These are phyloP conservation scores for Scotopteryx bipunctaria DNA, from an alignment of 2,888 invertebrate genomes.

Conservation along the genomic window DNA sequence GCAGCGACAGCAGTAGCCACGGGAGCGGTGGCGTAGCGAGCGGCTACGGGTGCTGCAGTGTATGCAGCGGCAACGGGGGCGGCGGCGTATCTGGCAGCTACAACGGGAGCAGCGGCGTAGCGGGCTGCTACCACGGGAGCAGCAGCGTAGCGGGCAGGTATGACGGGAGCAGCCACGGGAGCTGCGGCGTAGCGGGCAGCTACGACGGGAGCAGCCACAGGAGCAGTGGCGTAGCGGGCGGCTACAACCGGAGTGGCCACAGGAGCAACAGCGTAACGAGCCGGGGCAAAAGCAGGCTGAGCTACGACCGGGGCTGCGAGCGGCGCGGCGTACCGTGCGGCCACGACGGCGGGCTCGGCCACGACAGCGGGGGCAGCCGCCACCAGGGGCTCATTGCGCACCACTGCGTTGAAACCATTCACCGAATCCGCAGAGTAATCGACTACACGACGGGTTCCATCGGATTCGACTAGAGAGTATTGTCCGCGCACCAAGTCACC, in stretches of 20 bases:
- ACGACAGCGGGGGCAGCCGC: slow-evolving; percentile 43
- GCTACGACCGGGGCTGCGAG: slow-evolving; percentile 82
- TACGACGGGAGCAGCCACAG: slow-evolving; percentile 41
- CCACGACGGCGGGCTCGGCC: slow-evolving; percentile 51
- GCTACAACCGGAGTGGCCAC: slow-evolving; percentile 22
- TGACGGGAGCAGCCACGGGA: slow-evolving; percentile 43
- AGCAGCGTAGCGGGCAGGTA: slow-evolving; percentile 47
- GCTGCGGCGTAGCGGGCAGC: slow-evolving; percentile 43
- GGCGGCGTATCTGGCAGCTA: slow-evolving; percentile 43
- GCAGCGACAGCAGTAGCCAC: slow-evolving; percentile 39
- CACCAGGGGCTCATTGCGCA: slow-evolving; percentile 65
- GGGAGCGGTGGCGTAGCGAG: slow-evolving; percentile 39
- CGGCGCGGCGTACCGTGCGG: slow-evolving; percentile 59
- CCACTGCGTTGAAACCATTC: slow-evolving; percentile 73
- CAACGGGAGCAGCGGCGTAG: slow-evolving; percentile 34
- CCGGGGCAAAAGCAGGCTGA: slow-evolving; percentile 57
- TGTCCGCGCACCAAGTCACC: slow-evolving; percentile 80
- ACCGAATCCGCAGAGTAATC: slow-evolving; percentile 71
- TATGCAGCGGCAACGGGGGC: slow-evolving; percentile 46
- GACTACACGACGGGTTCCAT: slow-evolving; percentile 69
- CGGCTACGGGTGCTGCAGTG: slow-evolving; percentile 42
- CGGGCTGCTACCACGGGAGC: slow-evolving; percentile 43
- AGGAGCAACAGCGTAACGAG: slow-evolving; percentile 42
- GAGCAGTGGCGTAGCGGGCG: slow-evolving; percentile 40
- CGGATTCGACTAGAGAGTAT: slow-evolving; percentile 72